These are phyloP conservation scores for Dicerorhinus sumatrensis DNA, from an alignment of 2,113 vertebrate genomes.

Conservation along the genomic window DNA sequence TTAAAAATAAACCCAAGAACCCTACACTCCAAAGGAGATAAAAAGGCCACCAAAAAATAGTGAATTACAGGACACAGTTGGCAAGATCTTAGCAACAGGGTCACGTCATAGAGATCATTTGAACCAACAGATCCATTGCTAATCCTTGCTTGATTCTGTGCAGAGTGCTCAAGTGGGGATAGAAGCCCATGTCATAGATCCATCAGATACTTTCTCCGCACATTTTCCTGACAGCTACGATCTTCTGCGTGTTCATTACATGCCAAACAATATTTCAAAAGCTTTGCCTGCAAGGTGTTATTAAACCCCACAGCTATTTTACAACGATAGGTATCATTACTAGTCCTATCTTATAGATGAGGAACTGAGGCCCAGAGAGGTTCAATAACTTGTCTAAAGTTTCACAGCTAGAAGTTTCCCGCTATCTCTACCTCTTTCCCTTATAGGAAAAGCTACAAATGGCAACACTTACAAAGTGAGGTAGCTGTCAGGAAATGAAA, in stretches of 20 bases:
- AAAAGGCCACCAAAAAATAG: background rate
- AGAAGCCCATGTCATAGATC: background rate
- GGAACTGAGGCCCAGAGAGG: background rate
- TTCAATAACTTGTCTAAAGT: background rate
- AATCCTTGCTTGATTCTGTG: background rate
- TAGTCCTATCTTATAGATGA: background rate
- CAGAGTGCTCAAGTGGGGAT: background rate
- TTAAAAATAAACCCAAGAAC: background rate
- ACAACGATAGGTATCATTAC: background rate
- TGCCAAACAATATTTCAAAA: background rate
- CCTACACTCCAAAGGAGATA: background rate
- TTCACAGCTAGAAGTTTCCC: background rate
- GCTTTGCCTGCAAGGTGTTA: background rate
- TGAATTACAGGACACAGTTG: background rate
- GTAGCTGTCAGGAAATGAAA: background rate
- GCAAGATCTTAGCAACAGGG: background rate
- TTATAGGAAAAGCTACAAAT: background rate
- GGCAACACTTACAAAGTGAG: background rate
- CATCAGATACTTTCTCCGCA: background rate
- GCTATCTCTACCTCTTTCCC: background rate
- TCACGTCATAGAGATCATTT: background rate
- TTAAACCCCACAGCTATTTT: background rate
- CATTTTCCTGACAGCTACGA: background rate
- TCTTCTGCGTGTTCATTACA: background rate
- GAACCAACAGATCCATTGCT: background rate